Conservation (phyloP, 2,113 vertebrate genomes). For the Larimichthys polyactis region DNA sequence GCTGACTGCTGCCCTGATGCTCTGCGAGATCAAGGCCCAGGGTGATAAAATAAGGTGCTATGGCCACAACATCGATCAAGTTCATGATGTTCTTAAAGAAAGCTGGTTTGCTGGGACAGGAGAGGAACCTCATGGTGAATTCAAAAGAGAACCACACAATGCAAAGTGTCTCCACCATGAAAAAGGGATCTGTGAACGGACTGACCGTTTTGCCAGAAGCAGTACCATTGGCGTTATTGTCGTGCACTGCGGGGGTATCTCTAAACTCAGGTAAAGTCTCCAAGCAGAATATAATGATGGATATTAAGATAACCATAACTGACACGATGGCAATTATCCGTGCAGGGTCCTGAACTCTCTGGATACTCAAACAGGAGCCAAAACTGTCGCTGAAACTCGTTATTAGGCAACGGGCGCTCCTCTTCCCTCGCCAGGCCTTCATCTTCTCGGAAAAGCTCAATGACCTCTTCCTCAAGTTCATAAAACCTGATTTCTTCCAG, state of each 20-base stretch:
- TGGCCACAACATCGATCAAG: constrained; percentile 92
- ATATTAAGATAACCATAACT: constrained; percentile 91
- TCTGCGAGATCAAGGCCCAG: constrained; percentile 90
- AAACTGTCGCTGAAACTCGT: constrained; percentile 89
- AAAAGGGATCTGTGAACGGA: constrained; percentile 92
- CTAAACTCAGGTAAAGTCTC: constrained; percentile 93
- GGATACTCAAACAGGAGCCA: constrained; percentile 94
- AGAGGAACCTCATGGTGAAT: constrained; percentile 90
- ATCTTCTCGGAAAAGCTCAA: constrained; percentile 89
- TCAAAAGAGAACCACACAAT: constrained; percentile 96
- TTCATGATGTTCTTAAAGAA: constrained; percentile 97
- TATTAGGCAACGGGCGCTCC: constrained; percentile 88
- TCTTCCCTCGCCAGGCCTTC: constrained; percentile 91
- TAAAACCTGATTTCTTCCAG: constrained; percentile 95
- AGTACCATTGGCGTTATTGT: constrained; percentile 76
- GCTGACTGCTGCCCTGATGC: constrained; percentile 90
- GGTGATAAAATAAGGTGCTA: constrained; percentile 94
- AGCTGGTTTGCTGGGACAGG: constrained; percentile 91
- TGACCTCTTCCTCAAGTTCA: constrained; percentile 88
- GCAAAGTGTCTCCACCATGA: constrained; percentile 93
- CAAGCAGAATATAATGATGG: constrained; percentile 92
- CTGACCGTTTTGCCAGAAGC: constrained; percentile 49
- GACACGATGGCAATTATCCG: constrained; percentile 91
- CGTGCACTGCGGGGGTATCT: constrained; percentile 71
- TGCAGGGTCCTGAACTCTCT: constrained; percentile 90